Base-by-base conservation (phyloP, 2,113 vertebrate genomes). In the Narcine bancroftii region DNA sequence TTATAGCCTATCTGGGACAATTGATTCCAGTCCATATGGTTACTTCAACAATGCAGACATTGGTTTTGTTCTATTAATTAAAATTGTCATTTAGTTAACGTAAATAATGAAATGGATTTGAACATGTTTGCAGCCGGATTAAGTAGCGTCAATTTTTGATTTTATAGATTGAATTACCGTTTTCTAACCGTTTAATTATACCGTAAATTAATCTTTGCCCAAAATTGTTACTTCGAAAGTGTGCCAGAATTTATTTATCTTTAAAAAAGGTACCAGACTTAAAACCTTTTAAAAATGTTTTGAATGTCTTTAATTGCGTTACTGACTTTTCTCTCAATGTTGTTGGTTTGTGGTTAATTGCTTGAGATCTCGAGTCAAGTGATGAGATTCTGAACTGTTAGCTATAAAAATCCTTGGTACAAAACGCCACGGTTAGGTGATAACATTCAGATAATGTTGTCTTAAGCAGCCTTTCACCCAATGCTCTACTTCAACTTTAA, bases 31-130 rank as follows among this genome's bases (percentile, higher is more conserved):
- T 66, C 7, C 39, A 15, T 36, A 71, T 17, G 47, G 83, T 56
- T n/a, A n/a, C 26, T 91, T 69, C 81, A 87, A 89, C 69, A 91
- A 69, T 69, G 24, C 65, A 91, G 39, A 47, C 24, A 15, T 87
- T 42, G 65, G 21, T 11, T 60, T 69, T 4, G 24, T 91, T 69
- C 36, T 47, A 29, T 45, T 91, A 66, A 69, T 69, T 91, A 69
- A 65, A n/a, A 65, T 36, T 19, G 56, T 47, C 63, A 69, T 45
- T 91, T 65, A 9, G 24, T 91, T 47, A 36, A 24, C 26, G 39
- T 69, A 39, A 69, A 69, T 33, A 69, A 66, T 71, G 36, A 69
- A 45, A 69, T 71, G 11, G 3, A 2, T 26, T 69, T 65, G 69
- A 66, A 69, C 39, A 69, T 71, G 10, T 69, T 91, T 91, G 65